Evolutionary conservation across 2,888 invertebrate species (phyloP).

Genomic region (Germaria angustata): DNA sequence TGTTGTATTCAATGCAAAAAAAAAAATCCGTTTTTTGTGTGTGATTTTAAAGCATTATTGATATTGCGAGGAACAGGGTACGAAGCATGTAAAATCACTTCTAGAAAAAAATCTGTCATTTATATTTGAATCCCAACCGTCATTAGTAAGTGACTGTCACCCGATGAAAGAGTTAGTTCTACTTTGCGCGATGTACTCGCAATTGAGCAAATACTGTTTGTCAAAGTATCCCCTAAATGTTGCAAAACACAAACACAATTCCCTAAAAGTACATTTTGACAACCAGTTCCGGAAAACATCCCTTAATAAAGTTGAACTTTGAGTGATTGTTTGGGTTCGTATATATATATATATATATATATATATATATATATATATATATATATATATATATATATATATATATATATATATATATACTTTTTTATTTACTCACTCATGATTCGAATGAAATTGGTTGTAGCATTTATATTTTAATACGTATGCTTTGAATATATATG

Average conservation of each 20-base stretch:
- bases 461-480: too few species aligned
- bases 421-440: too few species aligned
- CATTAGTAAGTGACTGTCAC: conserved; percentile 41
- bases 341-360: background rate
- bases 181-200: conserved; percentile 29
- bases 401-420: too few species aligned
- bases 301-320: conserved; percentile 18
- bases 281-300: conserved; percentile 34
- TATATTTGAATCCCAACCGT: conserved; percentile 68
- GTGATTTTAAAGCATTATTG: conserved; percentile 53
- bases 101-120: conserved; percentile 23
- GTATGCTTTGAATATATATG: too few species aligned
- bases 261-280: conserved; percentile 5
- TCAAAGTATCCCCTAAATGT: conserved; percentile 47
- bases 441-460: too few species aligned
- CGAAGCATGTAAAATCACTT: background rate
- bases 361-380: background rate
- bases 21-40: background rate
- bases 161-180: conserved; percentile 46
- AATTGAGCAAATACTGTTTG: conserved; percentile 9
- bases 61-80: conserved; percentile 1
- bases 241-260: conserved; percentile 16
- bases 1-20: conserved; percentile 68
- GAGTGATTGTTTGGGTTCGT: background rate
- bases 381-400: too few species aligned